These are phyloP conservation scores for Pangasianodon gigas DNA, from an alignment of 2,113 vertebrate genomes.

Conservation along the genomic window DNA sequence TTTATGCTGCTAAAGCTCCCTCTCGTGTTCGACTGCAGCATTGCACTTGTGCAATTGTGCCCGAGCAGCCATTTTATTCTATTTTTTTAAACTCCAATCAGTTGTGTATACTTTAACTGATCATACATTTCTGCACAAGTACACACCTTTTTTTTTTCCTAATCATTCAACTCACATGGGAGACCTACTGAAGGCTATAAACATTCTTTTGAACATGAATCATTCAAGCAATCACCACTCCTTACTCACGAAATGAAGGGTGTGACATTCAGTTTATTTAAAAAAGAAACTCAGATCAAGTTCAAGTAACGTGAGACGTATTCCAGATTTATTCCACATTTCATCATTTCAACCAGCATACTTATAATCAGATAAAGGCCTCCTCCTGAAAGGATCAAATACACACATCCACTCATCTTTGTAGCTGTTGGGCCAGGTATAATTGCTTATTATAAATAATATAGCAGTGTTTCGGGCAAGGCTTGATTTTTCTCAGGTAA, in stretches of 20 bases:
- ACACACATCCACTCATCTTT: not conserved
- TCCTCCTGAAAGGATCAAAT: not conserved
- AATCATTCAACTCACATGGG: not conserved
- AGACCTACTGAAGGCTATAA: not conserved
- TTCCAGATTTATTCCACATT: not conserved
- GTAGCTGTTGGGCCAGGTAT: not conserved
- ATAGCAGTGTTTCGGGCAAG: not conserved
- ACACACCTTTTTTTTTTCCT: not conserved
- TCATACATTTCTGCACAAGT: not conserved
- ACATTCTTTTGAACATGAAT: not conserved
- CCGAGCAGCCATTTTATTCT: conserved; percentile 15
- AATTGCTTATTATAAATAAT: not conserved
- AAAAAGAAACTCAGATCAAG: not conserved
- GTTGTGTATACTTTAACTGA: not conserved
- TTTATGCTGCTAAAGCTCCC: not conserved
- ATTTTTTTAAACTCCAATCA: not conserved
- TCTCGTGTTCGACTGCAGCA: conserved; percentile 8
- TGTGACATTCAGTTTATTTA: not conserved
- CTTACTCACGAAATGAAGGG: not conserved
- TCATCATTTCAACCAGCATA: not conserved
- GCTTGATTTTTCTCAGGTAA: conserved; percentile 7
- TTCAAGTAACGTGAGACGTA: not conserved
- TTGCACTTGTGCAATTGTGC: not conserved
- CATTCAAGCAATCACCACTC: not conserved
- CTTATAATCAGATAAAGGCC: conserved; percentile 16